Percentiles rank a stretch among this genome's conserved stretches.
These are phyloP conservation scores for Actenoides lindsayi DNA, from an alignment of 2,113 vertebrate species.

Conservation along the genomic window DNA sequence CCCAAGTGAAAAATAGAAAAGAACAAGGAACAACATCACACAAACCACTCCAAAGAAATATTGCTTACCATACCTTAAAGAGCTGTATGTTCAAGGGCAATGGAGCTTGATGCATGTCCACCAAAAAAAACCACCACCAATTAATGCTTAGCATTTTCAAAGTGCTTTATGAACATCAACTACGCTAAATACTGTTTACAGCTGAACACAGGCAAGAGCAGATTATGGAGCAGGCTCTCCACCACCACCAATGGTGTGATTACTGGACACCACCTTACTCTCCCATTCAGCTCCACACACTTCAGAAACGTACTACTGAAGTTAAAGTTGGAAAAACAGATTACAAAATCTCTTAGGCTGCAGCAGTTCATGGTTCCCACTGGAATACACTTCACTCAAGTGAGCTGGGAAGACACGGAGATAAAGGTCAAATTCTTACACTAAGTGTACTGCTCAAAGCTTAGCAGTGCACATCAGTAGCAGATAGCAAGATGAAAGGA, in stretches of 20 bases:
- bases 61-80: accelerated
- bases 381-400: not conserved
- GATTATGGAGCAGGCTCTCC: not conserved
- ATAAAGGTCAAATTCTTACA: not conserved
- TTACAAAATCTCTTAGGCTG: not conserved
- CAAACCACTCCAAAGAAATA: not conserved
- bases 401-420: not conserved
- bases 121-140: not conserved
- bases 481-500: not conserved
- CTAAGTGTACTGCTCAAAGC: not conserved
- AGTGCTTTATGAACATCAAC: not conserved
- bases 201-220: not conserved
- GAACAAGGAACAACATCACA: not conserved
- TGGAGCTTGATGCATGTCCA: not conserved
- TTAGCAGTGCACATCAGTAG: not conserved
- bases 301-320: not conserved
- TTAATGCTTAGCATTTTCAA: not conserved
- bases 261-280: not conserved
- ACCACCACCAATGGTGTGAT: not conserved
- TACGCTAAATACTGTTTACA: not conserved
- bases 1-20: not conserved
- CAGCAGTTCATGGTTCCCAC: not conserved
- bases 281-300: not conserved
- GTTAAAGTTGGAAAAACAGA: not conserved
- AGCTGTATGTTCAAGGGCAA: not conserved